These are phyloP conservation scores for Agonopterix heracliana DNA, from an alignment of 2,888 invertebrate genomes.

Conservation along the genomic window DNA sequence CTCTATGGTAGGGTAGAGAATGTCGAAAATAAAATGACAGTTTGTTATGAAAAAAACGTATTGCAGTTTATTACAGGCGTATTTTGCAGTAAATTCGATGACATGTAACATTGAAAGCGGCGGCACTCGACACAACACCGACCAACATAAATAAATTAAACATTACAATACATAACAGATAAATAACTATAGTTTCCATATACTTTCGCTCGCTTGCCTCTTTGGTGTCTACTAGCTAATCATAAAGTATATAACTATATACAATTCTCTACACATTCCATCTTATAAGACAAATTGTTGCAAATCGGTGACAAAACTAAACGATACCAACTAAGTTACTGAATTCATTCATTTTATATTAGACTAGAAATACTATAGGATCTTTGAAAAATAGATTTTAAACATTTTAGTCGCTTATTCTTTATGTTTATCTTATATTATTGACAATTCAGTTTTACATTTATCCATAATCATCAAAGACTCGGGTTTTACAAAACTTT, in stretches of 20 bases:
- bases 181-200: conserved; percentile 57
- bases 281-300: conserved; percentile 2
- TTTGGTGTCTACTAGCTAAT: conserved; percentile 75
- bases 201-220: conserved; percentile 50
- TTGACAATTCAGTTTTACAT: neutral
- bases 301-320: conserved; percentile 4
- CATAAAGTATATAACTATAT: conserved; percentile 28
- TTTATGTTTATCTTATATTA: neutral
- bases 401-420: neutral
- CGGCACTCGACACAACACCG: conserved; percentile 13
- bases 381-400: neutral
- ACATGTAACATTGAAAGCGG: conserved; percentile 5
- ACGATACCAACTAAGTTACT: neutral
- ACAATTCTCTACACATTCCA: conserved; percentile 17
- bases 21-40: conserved; percentile 26
- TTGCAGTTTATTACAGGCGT: conserved; percentile 55
- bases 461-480: neutral
- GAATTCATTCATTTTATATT: neutral
- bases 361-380: neutral
- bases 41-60: conserved; percentile 37
- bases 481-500: too few species aligned
- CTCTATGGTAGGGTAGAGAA: neutral
- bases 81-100: conserved; percentile 48
- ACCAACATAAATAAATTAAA: conserved; percentile 56
- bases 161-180: conserved; percentile 68